Evolutionary conservation across 2,888 invertebrate species (phyloP).

Genomic region (Dermolepida albohirtum): DNA sequence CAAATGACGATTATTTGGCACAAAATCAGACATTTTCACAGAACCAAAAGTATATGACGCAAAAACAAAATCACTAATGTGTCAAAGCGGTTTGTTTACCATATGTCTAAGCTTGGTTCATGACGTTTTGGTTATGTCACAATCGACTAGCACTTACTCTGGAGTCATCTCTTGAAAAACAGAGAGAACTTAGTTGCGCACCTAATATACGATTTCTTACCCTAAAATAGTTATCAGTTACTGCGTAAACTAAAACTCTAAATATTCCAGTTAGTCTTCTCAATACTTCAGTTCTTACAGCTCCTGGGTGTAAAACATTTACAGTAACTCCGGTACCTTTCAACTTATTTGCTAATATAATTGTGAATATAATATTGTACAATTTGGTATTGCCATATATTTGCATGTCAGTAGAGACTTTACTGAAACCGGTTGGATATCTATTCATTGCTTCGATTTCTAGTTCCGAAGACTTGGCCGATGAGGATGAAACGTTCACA

Average conservation of each 20-base stretch:
- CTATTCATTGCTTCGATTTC: constrained; percentile 25
- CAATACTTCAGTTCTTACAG: constrained; percentile 57
- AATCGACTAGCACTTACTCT: too few relatives aligned
- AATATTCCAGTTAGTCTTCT: constrained; percentile 20
- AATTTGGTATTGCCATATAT: constrained; percentile 52
- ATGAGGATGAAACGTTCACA: constrained; percentile 20
- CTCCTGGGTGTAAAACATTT: constrained; percentile 62
- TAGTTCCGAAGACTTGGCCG: constrained; percentile 13
- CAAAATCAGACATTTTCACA: too few relatives aligned
- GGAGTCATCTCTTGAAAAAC: too few relatives aligned
- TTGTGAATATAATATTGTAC: constrained; percentile 59
- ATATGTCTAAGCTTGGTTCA: too few relatives aligned
- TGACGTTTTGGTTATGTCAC: too few relatives aligned
- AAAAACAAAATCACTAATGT: too few relatives aligned
- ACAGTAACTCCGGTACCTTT: constrained; percentile 58
- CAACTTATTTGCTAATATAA: constrained; percentile 59
- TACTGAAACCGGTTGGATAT: constrained; percentile 16
- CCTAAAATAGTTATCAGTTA: constrained; percentile 21
- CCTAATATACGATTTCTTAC: constrained; percentile 23
- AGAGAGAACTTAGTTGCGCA: too few relatives aligned
- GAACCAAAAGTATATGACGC: too few relatives aligned
- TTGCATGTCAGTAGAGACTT: background rate
- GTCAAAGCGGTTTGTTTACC: too few relatives aligned
- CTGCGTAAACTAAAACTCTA: background rate
- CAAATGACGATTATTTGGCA: too few relatives aligned